phyloP scores from a whole-genome alignment of 2,888 invertebrate species.

The Trypoxylon attenuatum region DNA sequence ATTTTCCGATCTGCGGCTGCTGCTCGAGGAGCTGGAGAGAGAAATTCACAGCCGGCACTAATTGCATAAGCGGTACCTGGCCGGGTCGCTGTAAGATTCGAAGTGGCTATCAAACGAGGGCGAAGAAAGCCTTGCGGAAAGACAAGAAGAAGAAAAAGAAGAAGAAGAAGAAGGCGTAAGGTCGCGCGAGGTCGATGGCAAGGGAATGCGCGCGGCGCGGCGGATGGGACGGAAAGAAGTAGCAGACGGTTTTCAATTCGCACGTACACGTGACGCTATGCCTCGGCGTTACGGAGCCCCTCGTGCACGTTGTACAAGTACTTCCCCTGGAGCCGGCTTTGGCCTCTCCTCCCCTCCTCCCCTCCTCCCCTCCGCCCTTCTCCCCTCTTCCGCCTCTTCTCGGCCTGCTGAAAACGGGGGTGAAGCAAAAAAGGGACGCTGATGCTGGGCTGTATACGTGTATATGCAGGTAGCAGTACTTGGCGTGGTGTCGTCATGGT shows the following conservation, averaged over 20 bases:
- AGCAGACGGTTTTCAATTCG: conserved; percentile 40
- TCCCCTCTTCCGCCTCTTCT: not conserved
- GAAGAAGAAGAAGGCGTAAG: too few relatives aligned
- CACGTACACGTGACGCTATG: conserved; percentile 44
- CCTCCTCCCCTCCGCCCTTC: not conserved
- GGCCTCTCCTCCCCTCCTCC: not conserved
- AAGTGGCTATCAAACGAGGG: conserved; percentile 33
- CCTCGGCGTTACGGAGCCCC: conserved; percentile 28
- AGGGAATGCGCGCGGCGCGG: conserved; percentile 35
- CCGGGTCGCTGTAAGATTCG: conserved; percentile 8
- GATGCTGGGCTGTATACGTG: conserved; percentile 4
- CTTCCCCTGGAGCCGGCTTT: conserved; percentile 14
- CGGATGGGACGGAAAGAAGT: conserved; percentile 37
- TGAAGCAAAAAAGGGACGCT: conserved; percentile 23
- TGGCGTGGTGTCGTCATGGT: conserved; percentile 59
- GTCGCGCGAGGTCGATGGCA: conserved; percentile 12
- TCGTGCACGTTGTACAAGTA: conserved; percentile 30
- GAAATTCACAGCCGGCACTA: conserved; percentile 16
- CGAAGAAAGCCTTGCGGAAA: conserved; percentile 8
- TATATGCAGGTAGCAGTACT: conserved; percentile 16
- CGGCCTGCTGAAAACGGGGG: conserved; percentile 23
- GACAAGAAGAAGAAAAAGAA: conserved; percentile 1
- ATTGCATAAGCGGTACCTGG: conserved; percentile 28
- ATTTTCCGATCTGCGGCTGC: too few relatives aligned
- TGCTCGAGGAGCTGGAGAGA: too few relatives aligned